A percentile compares a stretch with the other conserved stretches of the same genome.
phyloP scores from a whole-genome alignment of 2,888 invertebrate species.

The Cosmopolites sordidus region DNA sequence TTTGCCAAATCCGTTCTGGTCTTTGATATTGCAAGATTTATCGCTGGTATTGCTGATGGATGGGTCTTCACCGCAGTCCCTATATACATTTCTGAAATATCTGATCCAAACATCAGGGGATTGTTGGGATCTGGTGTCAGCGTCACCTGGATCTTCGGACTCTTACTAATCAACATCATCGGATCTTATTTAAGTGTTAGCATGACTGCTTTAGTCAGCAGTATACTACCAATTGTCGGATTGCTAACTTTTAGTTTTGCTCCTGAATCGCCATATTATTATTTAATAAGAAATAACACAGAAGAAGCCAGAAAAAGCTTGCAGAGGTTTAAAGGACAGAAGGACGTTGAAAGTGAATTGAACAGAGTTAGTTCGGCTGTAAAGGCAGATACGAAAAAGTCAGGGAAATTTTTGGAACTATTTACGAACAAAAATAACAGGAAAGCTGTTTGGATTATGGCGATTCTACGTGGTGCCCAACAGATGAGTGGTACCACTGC shows the following conservation, averaged over 20 bases:
- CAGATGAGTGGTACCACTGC: constrained; percentile 59
- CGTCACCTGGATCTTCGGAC: constrained; percentile 51
- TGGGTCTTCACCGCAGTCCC: constrained; percentile 49
- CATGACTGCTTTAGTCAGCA: constrained; percentile 50
- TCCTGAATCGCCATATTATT: constrained; percentile 58
- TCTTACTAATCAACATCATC: constrained; percentile 52
- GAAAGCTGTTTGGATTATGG: constrained; percentile 60
- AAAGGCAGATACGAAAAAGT: constrained; percentile 48
- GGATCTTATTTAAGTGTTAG: constrained; percentile 51
- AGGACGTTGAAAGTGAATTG: constrained; percentile 50
- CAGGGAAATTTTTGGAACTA: constrained; percentile 55
- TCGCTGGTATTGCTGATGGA: constrained; percentile 59
- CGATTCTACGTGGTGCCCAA: constrained; percentile 55
- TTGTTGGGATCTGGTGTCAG: constrained; percentile 57
- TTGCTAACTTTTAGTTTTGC: constrained; percentile 51
- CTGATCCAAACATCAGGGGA: constrained; percentile 55
- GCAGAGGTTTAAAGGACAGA: constrained; percentile 49
- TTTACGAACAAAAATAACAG: constrained; percentile 56
- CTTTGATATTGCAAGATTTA: constrained; percentile 53
- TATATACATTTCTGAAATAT: constrained; percentile 60
- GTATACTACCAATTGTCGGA: constrained; percentile 49
- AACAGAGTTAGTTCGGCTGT: constrained; percentile 40
- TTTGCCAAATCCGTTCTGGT: constrained; percentile 54
- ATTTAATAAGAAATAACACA: constrained; percentile 46
- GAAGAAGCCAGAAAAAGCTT: constrained; percentile 51